These are phyloP conservation scores for Rattus rattus DNA, from an alignment of 2,113 vertebrate genomes.

Conservation along the genomic window DNA sequence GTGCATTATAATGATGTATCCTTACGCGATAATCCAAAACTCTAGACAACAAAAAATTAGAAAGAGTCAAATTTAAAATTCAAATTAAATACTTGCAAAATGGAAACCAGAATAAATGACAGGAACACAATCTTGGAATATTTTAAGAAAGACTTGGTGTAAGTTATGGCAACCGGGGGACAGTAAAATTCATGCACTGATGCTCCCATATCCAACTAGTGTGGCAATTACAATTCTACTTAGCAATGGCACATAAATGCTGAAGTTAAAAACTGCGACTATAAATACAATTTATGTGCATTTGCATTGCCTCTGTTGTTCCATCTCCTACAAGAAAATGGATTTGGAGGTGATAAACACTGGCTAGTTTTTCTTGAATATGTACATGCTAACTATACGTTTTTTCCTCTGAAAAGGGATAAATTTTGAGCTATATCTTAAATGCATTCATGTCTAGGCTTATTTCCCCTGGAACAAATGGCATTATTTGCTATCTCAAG, in stretches of 20 bases:
- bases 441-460: neutral
- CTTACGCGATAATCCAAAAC: constrained; percentile 10
- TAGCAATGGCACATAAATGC: constrained; percentile 70
- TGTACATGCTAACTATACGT: constrained; percentile 7
- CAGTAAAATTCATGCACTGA: constrained; percentile 73
- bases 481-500: neutral
- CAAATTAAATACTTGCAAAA: constrained; percentile 62
- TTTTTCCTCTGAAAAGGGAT: constrained; percentile 33
- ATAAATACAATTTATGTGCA: constrained; percentile 56
- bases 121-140: constrained; percentile 73
- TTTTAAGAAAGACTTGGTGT: constrained; percentile 75
- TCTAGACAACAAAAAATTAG: constrained; percentile 61
- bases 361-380: constrained; percentile 14
- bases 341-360: constrained; percentile 35
- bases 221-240: constrained; percentile 79
- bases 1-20: neutral
- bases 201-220: constrained; percentile 50
- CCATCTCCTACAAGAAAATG: constrained; percentile 55
- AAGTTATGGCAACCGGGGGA: constrained; percentile 71
- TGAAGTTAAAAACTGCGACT: constrained; percentile 46
- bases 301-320: constrained; percentile 23
- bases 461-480: too few species aligned
- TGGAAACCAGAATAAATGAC: constrained; percentile 35
- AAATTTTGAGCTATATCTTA: neutral
- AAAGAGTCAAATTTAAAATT: constrained; percentile 52